Evolutionary conservation across 2,888 invertebrate genomes (phyloP).

Genomic region (Ceraclea dissimilis): DNA sequence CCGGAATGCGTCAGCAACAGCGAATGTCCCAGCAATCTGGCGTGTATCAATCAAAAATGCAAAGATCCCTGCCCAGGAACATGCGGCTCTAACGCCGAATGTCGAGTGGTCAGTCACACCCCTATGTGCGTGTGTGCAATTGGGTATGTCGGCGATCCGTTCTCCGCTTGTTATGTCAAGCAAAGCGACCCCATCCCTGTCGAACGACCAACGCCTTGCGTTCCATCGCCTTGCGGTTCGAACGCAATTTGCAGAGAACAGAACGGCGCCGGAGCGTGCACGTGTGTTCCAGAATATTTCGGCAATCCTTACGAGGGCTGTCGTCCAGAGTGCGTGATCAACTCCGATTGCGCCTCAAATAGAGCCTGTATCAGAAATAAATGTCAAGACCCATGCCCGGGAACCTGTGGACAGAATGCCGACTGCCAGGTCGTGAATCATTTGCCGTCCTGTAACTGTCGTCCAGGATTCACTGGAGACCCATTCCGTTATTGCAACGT

Average conservation of each 20-base stretch:
- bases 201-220: conserved; percentile 49
- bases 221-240: conserved; percentile 55
- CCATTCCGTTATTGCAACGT: conserved; percentile 57
- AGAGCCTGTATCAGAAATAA: conserved; percentile 65
- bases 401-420: conserved; percentile 66
- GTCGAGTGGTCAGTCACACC: conserved; percentile 57
- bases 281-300: conserved; percentile 61
- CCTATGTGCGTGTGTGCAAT: conserved; percentile 54
- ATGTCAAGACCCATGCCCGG: conserved; percentile 72
- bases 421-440: conserved; percentile 65
- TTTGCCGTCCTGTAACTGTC: conserved; percentile 61
- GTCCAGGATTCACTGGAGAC: conserved; percentile 63
- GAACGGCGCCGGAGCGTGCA: conserved; percentile 56
- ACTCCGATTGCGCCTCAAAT: conserved; percentile 63
- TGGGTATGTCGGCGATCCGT: conserved; percentile 62
- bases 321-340: conserved; percentile 65
- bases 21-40: conserved; percentile 54
- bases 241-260: conserved; percentile 57
- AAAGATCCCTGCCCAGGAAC: conserved; percentile 61
- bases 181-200: conserved; percentile 35
- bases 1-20: conserved; percentile 60
- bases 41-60: conserved; percentile 60
- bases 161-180: conserved; percentile 52
- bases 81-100: conserved; percentile 61
- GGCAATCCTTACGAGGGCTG: conserved; percentile 77